phyloP scores from a whole-genome alignment of 2,888 invertebrate species.

The Coremacera marginata region DNA sequence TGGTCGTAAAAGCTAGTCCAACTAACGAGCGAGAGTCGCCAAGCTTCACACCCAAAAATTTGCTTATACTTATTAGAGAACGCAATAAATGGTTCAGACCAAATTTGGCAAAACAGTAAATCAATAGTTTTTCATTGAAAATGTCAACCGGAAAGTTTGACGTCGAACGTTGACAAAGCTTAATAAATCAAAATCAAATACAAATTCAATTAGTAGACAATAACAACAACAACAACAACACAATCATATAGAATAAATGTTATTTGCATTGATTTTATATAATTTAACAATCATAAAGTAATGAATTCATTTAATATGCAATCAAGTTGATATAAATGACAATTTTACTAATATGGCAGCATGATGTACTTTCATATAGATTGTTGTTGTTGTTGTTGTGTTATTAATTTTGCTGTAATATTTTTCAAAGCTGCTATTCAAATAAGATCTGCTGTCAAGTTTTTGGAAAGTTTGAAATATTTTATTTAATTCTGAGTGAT shows the following conservation, averaged over 20 bases:
- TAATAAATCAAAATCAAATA: neutral
- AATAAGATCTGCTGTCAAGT: neutral
- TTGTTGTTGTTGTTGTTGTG: neutral
- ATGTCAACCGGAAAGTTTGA: neutral
- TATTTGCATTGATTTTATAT: too few relatives aligned
- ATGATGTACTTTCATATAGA: neutral
- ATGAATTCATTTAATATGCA: conserved; percentile 3
- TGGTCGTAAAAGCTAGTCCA: neutral
- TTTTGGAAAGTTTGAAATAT: neutral
- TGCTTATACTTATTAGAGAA: neutral
- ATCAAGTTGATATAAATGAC: neutral
- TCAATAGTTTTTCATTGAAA: conserved; percentile 2
- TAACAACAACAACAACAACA: neutral
- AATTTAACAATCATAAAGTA: too few relatives aligned
- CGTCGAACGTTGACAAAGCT: neutral
- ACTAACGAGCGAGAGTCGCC: neutral
- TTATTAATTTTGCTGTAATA: neutral
- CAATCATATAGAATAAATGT: too few relatives aligned
- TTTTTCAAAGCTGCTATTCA: neutral
- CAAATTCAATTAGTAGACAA: neutral
- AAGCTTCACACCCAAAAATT: neutral
- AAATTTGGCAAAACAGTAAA: conserved; percentile 7
- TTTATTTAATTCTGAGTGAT: neutral
- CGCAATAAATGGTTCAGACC: neutral
- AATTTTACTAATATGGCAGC: neutral